These are phyloP conservation scores for Aplochiton taeniatus DNA, from an alignment of 2,797 vertebrate genomes.

Conservation along the genomic window DNA sequence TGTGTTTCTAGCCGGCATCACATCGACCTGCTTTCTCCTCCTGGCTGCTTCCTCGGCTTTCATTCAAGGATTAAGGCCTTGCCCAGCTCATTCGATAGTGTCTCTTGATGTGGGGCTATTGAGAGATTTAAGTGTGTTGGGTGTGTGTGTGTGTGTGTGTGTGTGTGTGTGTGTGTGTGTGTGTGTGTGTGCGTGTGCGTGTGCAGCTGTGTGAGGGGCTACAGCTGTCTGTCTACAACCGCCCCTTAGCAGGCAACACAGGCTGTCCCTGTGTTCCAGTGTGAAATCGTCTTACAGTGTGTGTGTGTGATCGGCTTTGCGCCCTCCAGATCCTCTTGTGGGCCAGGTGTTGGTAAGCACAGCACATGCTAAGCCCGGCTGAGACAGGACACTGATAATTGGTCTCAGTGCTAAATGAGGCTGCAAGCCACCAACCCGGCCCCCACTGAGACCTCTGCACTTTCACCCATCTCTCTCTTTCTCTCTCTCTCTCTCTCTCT, in stretches of 20 bases:
- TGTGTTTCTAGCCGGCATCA: constrained; percentile 7
- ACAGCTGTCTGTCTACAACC: constrained; percentile 42
- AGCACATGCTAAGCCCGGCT: constrained; percentile 60
- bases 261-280: constrained; percentile 51
- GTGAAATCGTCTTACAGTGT: constrained; percentile 66
- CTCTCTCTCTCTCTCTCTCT: neutral
- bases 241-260: constrained; percentile 44
- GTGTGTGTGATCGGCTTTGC: constrained; percentile 10
- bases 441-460: constrained; percentile 18
- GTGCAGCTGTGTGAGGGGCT: constrained; percentile 33
- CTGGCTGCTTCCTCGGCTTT: constrained; percentile 2
- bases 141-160: constrained; percentile 7
- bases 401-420: constrained; percentile 49
- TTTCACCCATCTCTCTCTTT: neutral
- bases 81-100: constrained; percentile 7
- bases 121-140: neutral
- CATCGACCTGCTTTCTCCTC: neutral
- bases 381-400: constrained; percentile 59
- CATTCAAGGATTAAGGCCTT: constrained; percentile 2
- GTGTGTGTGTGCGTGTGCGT: constrained; percentile 2
- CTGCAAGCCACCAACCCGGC: neutral
- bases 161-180: constrained; percentile 5
- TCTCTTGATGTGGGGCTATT: constrained; percentile 2
- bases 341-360: constrained; percentile 71
- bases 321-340: constrained; percentile 63